These are phyloP conservation scores for Cremastinae sp. DNA, from an alignment of 2,888 invertebrate species.

Conservation along the genomic window DNA sequence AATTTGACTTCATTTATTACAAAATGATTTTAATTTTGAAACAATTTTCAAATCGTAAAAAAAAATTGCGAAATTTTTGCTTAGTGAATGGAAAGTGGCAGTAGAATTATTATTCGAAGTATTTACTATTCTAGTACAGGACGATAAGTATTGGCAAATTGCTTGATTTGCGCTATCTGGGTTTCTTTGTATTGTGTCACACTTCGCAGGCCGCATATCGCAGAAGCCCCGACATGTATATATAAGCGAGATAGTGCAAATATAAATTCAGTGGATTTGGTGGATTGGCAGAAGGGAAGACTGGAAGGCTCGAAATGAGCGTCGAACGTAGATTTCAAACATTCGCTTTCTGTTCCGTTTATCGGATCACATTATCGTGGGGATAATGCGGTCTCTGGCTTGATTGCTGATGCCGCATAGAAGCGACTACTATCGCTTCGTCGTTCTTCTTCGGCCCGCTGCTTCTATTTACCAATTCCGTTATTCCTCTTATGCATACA, in stretches of 20 bases:
- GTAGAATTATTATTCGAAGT: too few relatives aligned
- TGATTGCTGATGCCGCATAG: constrained; percentile 55
- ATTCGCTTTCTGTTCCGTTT: constrained; percentile 50
- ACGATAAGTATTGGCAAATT: too few relatives aligned
- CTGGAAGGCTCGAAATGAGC: constrained; percentile 28
- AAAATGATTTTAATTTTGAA: neutral
- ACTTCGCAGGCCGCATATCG: too few relatives aligned
- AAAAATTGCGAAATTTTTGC: too few relatives aligned
- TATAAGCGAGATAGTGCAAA: constrained; percentile 7
- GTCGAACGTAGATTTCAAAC: constrained; percentile 30
- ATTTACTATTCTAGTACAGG: too few relatives aligned
- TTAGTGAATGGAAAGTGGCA: too few relatives aligned
- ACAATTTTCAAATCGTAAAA: too few relatives aligned
- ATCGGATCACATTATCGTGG: constrained; percentile 55
- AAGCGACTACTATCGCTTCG: too few relatives aligned
- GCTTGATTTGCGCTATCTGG: too few relatives aligned
- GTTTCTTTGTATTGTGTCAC: too few relatives aligned
- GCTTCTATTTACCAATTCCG: neutral
- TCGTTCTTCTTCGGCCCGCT: constrained; percentile 11
- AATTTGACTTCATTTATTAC: neutral
- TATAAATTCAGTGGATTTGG: constrained; percentile 40
- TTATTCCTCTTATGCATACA: constrained; percentile 9
- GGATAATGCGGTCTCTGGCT: constrained; percentile 53
- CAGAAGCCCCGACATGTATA: too few relatives aligned
- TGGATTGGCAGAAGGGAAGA: constrained; percentile 30